Evolutionary conservation across 2,113 vertebrate species (phyloP).

Genomic region (Astur gentilis): DNA sequence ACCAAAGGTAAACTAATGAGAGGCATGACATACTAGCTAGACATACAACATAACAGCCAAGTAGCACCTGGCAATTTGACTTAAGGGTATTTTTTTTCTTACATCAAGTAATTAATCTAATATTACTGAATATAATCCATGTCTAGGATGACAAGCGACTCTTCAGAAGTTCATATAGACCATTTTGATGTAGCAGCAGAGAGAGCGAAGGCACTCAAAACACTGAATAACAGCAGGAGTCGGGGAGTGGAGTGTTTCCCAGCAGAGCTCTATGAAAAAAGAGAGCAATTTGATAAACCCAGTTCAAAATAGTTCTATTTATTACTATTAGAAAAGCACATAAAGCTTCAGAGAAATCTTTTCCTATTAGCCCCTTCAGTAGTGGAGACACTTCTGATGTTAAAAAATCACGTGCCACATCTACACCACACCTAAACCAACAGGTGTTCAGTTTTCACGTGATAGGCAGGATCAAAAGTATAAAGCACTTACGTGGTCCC

Average conservation of each 20-base stretch:
- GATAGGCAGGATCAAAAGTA: neutral
- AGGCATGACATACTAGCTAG: slow-evolving; percentile 2
- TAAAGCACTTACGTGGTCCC: neutral
- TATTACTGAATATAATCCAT: neutral
- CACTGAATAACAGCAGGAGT: slow-evolving; percentile 44
- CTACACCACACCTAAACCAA: neutral
- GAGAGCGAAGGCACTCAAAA: slow-evolving; percentile 40
- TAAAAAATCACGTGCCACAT: neutral
- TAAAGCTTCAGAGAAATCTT: neutral
- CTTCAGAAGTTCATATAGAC: slow-evolving; percentile 45
- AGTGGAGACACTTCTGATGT: neutral
- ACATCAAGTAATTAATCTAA: neutral
- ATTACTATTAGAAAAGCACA: neutral
- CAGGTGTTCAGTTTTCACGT: neutral
- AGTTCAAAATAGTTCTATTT: neutral
- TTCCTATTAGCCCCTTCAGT: neutral
- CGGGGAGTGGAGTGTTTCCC: slow-evolving; percentile 3
- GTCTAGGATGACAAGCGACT: neutral
- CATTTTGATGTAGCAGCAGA: slow-evolving; percentile 40
- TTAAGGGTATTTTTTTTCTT: neutral
- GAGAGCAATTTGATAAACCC: neutral
- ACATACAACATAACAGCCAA: neutral
- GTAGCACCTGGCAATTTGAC: neutral
- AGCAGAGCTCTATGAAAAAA: slow-evolving; percentile 33
- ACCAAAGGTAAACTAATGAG: neutral